Evolutionary conservation across 2,113 vertebrate species (phyloP).

Genomic region (Eleginops maclovinus): DNA sequence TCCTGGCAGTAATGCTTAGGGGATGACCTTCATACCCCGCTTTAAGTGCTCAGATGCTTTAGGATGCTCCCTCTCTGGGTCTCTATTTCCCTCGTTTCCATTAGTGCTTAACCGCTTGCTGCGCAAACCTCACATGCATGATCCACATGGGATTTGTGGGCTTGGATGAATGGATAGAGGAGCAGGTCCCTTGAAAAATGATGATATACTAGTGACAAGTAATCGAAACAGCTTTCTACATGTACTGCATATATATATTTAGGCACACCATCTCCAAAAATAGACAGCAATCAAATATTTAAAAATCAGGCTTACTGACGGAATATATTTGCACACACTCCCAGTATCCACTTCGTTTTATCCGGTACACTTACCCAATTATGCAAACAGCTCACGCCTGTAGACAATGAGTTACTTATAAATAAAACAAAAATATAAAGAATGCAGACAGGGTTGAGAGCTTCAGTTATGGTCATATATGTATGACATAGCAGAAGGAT

Average conservation of each 20-base stretch:
- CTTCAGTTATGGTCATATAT: slow-evolving; percentile 39
- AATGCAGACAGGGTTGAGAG: slow-evolving; percentile 59
- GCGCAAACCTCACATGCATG: neutral
- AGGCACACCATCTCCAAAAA: slow-evolving; percentile 22
- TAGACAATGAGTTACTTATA: slow-evolving; percentile 63
- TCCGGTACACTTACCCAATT: slow-evolving; percentile 48
- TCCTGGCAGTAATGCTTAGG: slow-evolving; percentile 32
- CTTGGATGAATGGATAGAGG: slow-evolving; percentile 20
- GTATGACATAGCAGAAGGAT: slow-evolving; percentile 25
- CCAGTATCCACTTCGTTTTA: slow-evolving; percentile 43
- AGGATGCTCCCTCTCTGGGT: slow-evolving; percentile 10
- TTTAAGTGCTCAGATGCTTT: slow-evolving; percentile 50
- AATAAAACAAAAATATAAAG: slow-evolving; percentile 71
- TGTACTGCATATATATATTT: neutral
- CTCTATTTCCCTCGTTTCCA: slow-evolving; percentile 36
- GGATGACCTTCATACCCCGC: slow-evolving; percentile 21
- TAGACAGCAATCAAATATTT: slow-evolving; percentile 67
- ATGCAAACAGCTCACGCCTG: slow-evolving; percentile 60
- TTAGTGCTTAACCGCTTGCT: slow-evolving; percentile 43
- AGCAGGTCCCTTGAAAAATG: slow-evolving; percentile 5
- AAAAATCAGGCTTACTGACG: slow-evolving; percentile 29
- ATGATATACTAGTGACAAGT: slow-evolving; percentile 27
- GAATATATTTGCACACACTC: slow-evolving; percentile 34
- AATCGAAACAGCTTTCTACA: neutral
- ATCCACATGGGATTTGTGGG: slow-evolving; percentile 37